Evolutionary conservation across 2,797 vertebrate genomes (phyloP).

Genomic region (Diceros bicornis): DNA sequence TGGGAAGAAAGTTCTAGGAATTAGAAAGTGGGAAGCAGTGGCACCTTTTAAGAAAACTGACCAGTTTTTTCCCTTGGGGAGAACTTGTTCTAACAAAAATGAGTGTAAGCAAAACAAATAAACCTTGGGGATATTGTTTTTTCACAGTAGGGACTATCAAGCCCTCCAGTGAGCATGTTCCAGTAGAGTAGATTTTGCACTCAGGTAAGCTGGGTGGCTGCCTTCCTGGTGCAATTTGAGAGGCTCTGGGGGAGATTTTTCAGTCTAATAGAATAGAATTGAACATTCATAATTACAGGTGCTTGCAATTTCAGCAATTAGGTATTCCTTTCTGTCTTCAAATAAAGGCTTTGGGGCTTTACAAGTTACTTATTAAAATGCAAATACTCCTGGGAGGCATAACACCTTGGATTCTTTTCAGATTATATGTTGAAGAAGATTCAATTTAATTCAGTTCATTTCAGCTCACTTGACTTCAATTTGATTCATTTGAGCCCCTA

Average conservation of each 20-base stretch:
- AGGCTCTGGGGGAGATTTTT: conserved; percentile 47
- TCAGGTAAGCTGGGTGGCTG: not conserved
- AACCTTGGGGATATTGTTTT: not conserved
- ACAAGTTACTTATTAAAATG: conserved; percentile 78
- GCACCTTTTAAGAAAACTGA: conserved; percentile 22
- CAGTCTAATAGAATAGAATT: not conserved
- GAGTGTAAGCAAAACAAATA: conserved; percentile 12
- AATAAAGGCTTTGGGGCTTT: conserved; percentile 73
- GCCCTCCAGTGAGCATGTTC: not conserved
- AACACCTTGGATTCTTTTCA: conserved; percentile 60
- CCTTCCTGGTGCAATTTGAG: not conserved
- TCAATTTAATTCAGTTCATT: conserved; percentile 53
- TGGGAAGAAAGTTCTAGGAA: conserved; percentile 43
- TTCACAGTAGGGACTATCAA: not conserved
- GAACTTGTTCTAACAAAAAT: not conserved
- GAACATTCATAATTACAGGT: conserved; percentile 63
- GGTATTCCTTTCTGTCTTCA: conserved; percentile 71
- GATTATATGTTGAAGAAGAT: conserved; percentile 43
- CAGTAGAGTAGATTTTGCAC: not conserved
- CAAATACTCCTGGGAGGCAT: conserved; percentile 56
- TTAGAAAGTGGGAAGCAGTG: not conserved
- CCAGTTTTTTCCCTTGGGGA: not conserved
- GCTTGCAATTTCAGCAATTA: conserved; percentile 70
- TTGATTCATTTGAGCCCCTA: conserved; percentile 33
- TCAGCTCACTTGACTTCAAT: not conserved